Evolutionary conservation across 2,797 vertebrate species (phyloP).

Genomic region (Periparus ater): DNA sequence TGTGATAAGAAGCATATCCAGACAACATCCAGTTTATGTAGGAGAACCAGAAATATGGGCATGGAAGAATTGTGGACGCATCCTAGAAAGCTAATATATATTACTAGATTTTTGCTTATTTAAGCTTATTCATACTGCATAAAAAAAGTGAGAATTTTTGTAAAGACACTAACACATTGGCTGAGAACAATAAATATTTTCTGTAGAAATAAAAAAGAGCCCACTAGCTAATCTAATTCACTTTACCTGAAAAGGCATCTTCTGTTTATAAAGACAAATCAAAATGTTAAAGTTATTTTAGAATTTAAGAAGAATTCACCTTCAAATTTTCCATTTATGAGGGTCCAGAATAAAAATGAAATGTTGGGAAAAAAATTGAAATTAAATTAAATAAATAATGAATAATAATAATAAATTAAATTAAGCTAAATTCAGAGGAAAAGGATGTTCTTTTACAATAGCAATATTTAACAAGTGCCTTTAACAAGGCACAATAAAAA

Average conservation of each 20-base stretch:
- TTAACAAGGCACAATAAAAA: neutral
- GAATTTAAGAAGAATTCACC: neutral
- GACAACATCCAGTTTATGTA: neutral
- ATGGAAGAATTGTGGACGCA: neutral
- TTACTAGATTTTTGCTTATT: neutral
- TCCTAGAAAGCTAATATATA: neutral
- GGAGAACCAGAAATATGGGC: neutral
- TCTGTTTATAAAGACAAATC: neutral
- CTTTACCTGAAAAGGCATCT: neutral
- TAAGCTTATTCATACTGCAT: neutral
- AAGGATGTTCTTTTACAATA: neutral
- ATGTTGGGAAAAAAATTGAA: neutral
- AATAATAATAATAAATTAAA: neutral
- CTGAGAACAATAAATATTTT: neutral
- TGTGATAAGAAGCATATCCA: neutral
- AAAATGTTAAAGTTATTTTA: neutral
- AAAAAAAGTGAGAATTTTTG: neutral
- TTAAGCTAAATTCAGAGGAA: neutral
- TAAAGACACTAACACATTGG: neutral
- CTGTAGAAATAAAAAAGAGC: neutral
- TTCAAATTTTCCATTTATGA: neutral
- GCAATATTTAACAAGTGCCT: neutral
- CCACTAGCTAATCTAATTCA: neutral
- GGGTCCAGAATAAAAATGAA: neutral
- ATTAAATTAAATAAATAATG: neutral